Percentiles rank a stretch among this genome's conserved stretches.
Evolutionary conservation across 1,140 invertebrate species (phyloP).

Genomic region (Steinernema khuongi): DNA sequence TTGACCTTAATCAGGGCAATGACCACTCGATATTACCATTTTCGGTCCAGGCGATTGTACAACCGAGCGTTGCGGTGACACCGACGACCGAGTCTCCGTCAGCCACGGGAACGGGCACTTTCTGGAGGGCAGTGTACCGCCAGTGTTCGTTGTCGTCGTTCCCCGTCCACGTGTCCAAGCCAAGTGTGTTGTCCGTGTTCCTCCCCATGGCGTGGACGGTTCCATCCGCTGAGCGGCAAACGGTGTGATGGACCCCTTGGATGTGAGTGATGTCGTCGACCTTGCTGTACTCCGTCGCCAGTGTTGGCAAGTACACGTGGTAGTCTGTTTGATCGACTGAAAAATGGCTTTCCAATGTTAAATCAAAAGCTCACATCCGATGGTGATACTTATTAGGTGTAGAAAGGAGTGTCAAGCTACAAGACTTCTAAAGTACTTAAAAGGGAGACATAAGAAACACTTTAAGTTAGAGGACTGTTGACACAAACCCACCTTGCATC

Average conservation of each 20-base stretch:
- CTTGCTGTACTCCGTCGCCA: conserved; percentile 28
- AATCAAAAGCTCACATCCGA: no score
- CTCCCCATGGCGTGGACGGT: conserved; percentile 50
- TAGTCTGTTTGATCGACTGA: conserved; percentile 30
- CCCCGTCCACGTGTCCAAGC: conserved; percentile 52
- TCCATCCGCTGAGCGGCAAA: conserved; percentile 25
- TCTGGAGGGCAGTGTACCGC: conserved; percentile 48
- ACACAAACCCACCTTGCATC: conserved; percentile 6
- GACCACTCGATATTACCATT: conserved; percentile 30
- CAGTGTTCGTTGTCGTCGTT: conserved; percentile 48
- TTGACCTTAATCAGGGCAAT: not conserved
- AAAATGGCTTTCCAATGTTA: conserved; percentile 16
- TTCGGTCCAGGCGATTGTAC: conserved; percentile 51
- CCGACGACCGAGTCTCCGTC: conserved; percentile 43
- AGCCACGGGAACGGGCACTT: conserved; percentile 30
- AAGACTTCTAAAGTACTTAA: no score
- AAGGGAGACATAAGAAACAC: no score
- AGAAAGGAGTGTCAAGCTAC: no score
- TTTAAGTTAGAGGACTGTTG: conserved; percentile 17
- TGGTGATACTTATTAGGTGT: no score
- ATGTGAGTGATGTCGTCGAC: conserved; percentile 49
- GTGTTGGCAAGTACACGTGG: conserved; percentile 30
- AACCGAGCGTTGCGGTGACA: conserved; percentile 46
- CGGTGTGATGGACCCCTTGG: conserved; percentile 51
- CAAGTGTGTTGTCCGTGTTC: conserved; percentile 55